Evolutionary conservation across 2,888 invertebrate species (phyloP), one percentile per base, ranked within the genome.

Genomic region (Epinotia ramella): DNA sequence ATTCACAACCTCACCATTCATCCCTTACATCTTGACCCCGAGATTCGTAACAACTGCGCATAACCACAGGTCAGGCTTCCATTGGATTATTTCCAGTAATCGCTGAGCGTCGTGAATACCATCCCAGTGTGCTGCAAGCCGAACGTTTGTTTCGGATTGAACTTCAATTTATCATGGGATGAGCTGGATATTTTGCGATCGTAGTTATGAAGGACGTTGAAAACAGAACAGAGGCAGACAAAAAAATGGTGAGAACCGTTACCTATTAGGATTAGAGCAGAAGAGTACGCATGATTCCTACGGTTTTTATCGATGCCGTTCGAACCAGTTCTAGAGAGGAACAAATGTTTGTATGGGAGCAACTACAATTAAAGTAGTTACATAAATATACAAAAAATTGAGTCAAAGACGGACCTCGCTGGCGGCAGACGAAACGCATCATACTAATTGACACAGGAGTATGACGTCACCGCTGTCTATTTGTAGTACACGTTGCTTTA

Each of bases 71-170:
- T 53, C 28, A 53, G 4, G 18, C 53, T 24, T 66, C 11, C 53
- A 18, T 33, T 53, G 66, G 66, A 16, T 24, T 40, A 18, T 1
- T 11, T 3, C 13, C 9, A 28, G 28, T n/a, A 28, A 33, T 18
- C 12, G 24, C 18, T 66, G 28, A 18, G 53, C 33, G n/a, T 53
- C 12, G 53, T 33, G 28, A 24, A n/a, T 12, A 63, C 40, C n/a
- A 33, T n/a, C 20, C 53, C 28, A 66, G 66, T 33, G 12, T 18
- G 53, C 46, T 57, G 44, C 9, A 60, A 60, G 16, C 53, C n/a
- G 60, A 66, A 44, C 60, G 53, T 62, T 67, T 63, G 63, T 68
- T 69, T 69, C 16, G 64, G 46, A 46, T 74, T 28, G 16, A 69
- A 49, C 67, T 62, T 56, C 56, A 18, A 65, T 69, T 20, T 53